Evolutionary conservation across 2,888 invertebrate genomes (phyloP), one percentile per base, ranked within the genome.

Genomic region (Tetragnatha montana): DNA sequence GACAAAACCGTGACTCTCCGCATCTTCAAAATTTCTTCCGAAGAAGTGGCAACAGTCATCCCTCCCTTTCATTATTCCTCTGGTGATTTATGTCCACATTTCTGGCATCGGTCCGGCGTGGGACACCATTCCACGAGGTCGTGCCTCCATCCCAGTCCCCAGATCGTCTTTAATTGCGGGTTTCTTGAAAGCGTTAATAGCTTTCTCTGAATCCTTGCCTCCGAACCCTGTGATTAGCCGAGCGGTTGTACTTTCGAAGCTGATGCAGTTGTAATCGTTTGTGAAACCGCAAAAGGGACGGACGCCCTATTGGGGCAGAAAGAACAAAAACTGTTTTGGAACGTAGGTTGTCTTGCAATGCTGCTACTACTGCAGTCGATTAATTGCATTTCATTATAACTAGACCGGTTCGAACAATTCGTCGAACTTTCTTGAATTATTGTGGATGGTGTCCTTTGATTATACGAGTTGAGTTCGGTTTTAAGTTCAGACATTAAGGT

Each of bases 171-270:
- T 74, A 82, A 82, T 82, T 82, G 60, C 82, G 17, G 35, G 73
- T 51, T 82, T 82, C 82, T 73, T 60, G 60, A 81, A 82, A 82
- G 51, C 51, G 73, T 82, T 51, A 82, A 82, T 82, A 82, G 82
- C 19, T 71, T 82, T 82, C 82, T 82, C 35, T 82, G 82, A 82
- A 82, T 82, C 74, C 60, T 35, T 60, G 60, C 60, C 60, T 60
- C 12, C 60, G 60, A 60, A 60, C 60, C 60, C 60, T 60, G 60
- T 60, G 60, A 60, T 60, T 60, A 60, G 12, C 12, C 8, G 60
- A 60, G 17, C 17, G 60, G 60, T 10, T 60, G 35, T 35, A 60
- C 60, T 60, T 60, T 60, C 14, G 60, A 60, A 60, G 60, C 17
- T 17, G n/a, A n/a, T n/a, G 60, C 12, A 60, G 60, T 60, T 60